phyloP scores from a whole-genome alignment of 2,888 invertebrate species.

The Pandemis cinnamomeana region DNA sequence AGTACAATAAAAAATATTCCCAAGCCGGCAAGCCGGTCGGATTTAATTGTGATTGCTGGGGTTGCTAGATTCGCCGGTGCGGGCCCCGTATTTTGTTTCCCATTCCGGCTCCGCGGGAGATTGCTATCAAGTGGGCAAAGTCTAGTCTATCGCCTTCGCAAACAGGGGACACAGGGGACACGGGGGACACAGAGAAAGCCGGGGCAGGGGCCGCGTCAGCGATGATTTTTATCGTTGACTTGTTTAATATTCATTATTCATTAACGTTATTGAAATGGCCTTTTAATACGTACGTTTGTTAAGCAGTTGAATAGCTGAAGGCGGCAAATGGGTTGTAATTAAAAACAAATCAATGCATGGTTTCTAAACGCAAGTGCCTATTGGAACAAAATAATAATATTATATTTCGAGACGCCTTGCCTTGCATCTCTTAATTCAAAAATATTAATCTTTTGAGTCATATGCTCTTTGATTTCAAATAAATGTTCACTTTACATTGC shows the following conservation, averaged over 20 bases:
- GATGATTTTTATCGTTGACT: conserved; percentile 42
- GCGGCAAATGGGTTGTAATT: background rate
- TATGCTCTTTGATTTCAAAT: too few relatives aligned
- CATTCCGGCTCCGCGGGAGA: conserved; percentile 39
- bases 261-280: conserved; percentile 40
- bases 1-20: conserved; percentile 34
- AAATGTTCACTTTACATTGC: too few relatives aligned
- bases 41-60: conserved; percentile 34
- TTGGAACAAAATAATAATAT: background rate
- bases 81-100: conserved; percentile 41
- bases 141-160: conserved; percentile 37
- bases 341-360: background rate
- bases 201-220: conserved; percentile 33
- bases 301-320: conserved; percentile 13
- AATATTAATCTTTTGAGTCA: too few relatives aligned
- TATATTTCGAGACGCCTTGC: background rate
- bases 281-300: conserved; percentile 34
- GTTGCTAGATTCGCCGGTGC: conserved; percentile 36
- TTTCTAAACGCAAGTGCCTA: background rate
- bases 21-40: conserved; percentile 29
- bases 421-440: background rate
- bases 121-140: conserved; percentile 42
- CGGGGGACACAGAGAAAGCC: conserved; percentile 12
- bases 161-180: conserved; percentile 30
- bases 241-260: conserved; percentile 42